Evolutionary conservation across 2,113 vertebrate species (phyloP), one percentile per base, ranked within the genome.

Genomic region (Leucoraja erinaceus): DNA sequence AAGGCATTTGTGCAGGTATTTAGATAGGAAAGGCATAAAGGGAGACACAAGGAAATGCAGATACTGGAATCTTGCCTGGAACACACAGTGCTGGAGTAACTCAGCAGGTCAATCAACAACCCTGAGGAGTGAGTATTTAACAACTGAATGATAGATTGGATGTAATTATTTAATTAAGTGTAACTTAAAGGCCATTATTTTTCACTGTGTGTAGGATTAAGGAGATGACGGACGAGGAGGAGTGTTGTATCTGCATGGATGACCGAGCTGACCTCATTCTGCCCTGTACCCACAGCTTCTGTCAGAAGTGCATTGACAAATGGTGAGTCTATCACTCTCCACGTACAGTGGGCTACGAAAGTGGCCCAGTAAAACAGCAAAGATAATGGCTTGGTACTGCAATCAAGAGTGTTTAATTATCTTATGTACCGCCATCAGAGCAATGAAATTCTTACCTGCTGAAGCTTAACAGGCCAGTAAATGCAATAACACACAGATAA

Each of bases 161-260:
- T 68, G 18, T 54, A 74, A 8, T 74, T 74, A 10, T 47, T 54
- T 72, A 8, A 74, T 72, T 20, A 54, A 11, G 54, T 68, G 11
- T 72, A 25, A 72, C 38, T 4, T 47, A 4, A 95, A 90, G 0
- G 61, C 28, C 93, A 66, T 94, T 93, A 94, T 28, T 95, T 1
- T 11, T 1, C 79, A 74, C 56, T 94, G 22, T 3, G 38, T 47
- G 38, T 96, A 99, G 99, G 95, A 98, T 99, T 93, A 99, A 99
- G 94, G 97, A 98, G 96, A 94, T 99, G 95, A 99, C 98, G 0
- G 98, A 99, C 90, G 98, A 99, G 93, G 99, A 99, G 93, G 99
- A 99, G 93, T 99, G 99, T 83, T 99, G 99, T 68, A 99, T 99
- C 95, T 99, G 99, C 93, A 99, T 99, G 98, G 99, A 99, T 38